These are phyloP conservation scores for Drosophila siamana DNA, from an alignment of 2,888 invertebrate genomes.

Conservation along the genomic window DNA sequence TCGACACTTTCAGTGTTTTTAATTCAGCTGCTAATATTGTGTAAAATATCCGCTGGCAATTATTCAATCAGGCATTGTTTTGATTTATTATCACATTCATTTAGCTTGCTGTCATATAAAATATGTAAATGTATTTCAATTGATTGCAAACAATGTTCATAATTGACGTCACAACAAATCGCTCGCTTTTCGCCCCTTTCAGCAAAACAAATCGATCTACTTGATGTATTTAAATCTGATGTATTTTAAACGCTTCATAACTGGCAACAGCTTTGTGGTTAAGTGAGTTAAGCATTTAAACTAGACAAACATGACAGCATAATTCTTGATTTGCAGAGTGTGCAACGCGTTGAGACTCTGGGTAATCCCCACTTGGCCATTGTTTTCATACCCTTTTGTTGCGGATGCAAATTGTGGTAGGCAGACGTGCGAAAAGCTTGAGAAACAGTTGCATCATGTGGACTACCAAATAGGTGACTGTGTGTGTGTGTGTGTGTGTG, in stretches of 20 bases:
- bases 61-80: background rate
- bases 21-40: background rate
- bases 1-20: background rate
- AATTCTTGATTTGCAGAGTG: background rate
- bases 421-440: conserved; percentile 8
- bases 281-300: too few relatives aligned
- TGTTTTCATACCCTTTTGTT: conserved; percentile 11
- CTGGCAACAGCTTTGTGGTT: too few relatives aligned
- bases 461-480: background rate
- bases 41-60: background rate
- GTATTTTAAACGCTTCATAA: background rate
- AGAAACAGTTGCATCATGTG: background rate
- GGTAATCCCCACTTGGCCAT: background rate
- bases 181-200: too few relatives aligned
- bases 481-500: conserved; percentile 3
- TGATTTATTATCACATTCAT: background rate
- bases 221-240: background rate
- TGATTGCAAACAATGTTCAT: too few relatives aligned
- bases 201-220: too few relatives aligned
- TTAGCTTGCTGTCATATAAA: too few relatives aligned
- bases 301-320: background rate
- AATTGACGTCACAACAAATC: too few relatives aligned
- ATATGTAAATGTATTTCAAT: too few relatives aligned
- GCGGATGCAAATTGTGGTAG: conserved; percentile 29
- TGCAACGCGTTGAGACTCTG: background rate